A percentile compares a stretch with the other conserved stretches of the same genome.
These are phyloP conservation scores for Linnaemya vulpina DNA, from an alignment of 2,888 invertebrate species.

Conservation along the genomic window DNA sequence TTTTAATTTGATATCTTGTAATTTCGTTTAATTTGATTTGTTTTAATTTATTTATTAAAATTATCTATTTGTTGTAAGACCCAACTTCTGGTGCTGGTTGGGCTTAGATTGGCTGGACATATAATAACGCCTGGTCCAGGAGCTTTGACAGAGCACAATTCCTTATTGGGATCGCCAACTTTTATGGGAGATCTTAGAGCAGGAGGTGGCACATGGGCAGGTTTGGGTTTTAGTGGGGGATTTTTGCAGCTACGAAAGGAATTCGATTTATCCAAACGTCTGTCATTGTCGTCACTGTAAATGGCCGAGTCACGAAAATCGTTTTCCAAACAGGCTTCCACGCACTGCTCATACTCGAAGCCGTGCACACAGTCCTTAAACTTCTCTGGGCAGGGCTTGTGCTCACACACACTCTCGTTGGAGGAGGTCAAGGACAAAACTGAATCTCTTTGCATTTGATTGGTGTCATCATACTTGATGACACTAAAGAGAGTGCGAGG, in stretches of 20 bases:
- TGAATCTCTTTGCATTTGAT: constrained; percentile 80
- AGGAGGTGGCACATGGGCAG: constrained; percentile 72
- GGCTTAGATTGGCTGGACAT: constrained; percentile 78
- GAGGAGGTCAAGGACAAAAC: constrained; percentile 83
- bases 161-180: constrained; percentile 12
- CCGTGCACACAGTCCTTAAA: constrained; percentile 82
- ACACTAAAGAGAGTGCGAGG: constrained; percentile 87
- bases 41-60: constrained; percentile 79
- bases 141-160: neutral
- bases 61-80: constrained; percentile 83
- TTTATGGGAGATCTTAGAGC: constrained; percentile 63
- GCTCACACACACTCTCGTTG: constrained; percentile 81
- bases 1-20: constrained; percentile 1
- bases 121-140: constrained; percentile 73
- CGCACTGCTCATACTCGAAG: constrained; percentile 89
- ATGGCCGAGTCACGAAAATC: constrained; percentile 93
- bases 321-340: constrained; percentile 87
- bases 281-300: constrained; percentile 87
- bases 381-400: constrained; percentile 66
- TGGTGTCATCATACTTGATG: constrained; percentile 76
- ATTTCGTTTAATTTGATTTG: neutral
- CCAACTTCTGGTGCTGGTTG: constrained; percentile 81
- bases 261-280: constrained; percentile 77
- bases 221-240: constrained; percentile 77
- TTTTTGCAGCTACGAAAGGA: constrained; percentile 76